Conservation (phyloP, 2,113 vertebrate species). For the Tupaia chinensis region DNA sequence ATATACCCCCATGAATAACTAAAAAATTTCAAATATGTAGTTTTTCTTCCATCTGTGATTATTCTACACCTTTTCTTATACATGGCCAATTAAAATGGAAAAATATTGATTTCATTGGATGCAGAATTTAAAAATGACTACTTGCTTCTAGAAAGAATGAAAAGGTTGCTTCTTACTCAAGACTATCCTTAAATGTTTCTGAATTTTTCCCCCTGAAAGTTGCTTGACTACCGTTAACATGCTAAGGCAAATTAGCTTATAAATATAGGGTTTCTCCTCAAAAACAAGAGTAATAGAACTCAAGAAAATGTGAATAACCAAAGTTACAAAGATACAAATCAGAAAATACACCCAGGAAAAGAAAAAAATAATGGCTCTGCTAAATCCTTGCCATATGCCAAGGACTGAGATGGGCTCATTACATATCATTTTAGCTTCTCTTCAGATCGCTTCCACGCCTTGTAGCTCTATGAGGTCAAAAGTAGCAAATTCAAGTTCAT, state of each 20-base stretch:
- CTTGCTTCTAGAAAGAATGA: not conserved
- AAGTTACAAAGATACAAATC: not conserved
- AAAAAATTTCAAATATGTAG: not conserved
- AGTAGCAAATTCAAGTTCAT: not conserved
- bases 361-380: not conserved
- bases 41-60: not conserved
- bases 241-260: not conserved
- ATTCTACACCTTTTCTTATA: not conserved
- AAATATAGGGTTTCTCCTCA: not conserved
- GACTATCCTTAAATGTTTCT: not conserved
- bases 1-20: not conserved
- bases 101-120: not conserved
- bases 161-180: not conserved
- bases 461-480: not conserved
- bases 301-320: not conserved
- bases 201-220: not conserved
- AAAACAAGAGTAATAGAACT: not conserved
- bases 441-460: fast-evolving
- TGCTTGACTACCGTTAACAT: not conserved
- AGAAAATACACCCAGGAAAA: not conserved
- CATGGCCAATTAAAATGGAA: not conserved
- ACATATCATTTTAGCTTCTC: not conserved
- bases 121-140: not conserved
- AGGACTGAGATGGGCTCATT: not conserved
- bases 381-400: not conserved